Conservation (phyloP, 35 echinoderm and acorn worm genomes). For the Heliocidaris tuberculata region DNA sequence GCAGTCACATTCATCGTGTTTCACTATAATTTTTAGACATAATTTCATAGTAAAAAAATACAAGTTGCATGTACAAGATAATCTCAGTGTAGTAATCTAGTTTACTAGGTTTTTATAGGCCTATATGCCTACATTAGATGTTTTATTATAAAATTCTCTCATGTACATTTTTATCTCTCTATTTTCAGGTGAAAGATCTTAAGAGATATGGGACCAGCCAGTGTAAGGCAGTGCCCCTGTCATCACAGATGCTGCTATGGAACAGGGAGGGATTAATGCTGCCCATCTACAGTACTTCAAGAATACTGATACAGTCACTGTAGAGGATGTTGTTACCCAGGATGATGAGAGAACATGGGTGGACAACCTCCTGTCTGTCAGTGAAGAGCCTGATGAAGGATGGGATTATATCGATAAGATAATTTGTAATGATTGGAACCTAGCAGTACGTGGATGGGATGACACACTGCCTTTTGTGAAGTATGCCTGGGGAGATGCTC, state of each 20-base stretch:
- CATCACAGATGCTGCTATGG: not conserved
- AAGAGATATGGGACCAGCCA: constrained; percentile 11
- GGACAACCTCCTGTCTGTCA: constrained; percentile 7
- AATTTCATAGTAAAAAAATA: too few relatives aligned
- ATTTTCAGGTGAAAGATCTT: too few relatives aligned
- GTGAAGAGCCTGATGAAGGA: not conserved
- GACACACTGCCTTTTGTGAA: constrained; percentile 16
- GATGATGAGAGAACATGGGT: constrained; percentile 37
- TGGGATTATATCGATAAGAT: constrained; percentile 18
- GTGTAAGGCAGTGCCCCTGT: not conserved
- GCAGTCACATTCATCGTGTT: too few relatives aligned
- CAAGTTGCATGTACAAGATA: too few relatives aligned
- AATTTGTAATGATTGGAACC: constrained; percentile 39
- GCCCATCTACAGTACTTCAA: not conserved
- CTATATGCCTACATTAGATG: too few relatives aligned
- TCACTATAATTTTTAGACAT: too few relatives aligned
- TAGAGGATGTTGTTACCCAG: constrained; percentile 39
- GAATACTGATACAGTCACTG: not conserved
- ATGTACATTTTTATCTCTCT: too few relatives aligned
- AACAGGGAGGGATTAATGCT: not conserved
- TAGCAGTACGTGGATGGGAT: constrained; percentile 16
- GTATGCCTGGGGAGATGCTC: constrained; percentile 38
- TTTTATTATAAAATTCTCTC: too few relatives aligned
- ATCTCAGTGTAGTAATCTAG: too few relatives aligned
- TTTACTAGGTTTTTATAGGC: too few relatives aligned